phyloP scores from a whole-genome alignment of 2,797 vertebrate genomes.

The Amblyopsis hoosieri region DNA sequence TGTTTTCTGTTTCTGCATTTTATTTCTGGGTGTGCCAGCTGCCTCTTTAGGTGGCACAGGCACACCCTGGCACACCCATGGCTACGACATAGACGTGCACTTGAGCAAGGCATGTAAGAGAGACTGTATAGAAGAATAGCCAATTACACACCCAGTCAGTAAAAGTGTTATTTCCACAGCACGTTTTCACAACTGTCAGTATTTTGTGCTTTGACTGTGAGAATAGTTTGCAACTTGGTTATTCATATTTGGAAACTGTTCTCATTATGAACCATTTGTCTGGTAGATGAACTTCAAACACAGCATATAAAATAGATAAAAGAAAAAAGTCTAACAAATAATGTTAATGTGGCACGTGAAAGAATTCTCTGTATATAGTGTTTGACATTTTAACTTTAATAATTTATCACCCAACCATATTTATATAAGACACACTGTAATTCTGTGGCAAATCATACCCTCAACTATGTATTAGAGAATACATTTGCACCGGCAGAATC shows the following conservation, averaged over 20 bases:
- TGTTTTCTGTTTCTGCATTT: too few species aligned
- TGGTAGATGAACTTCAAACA: slow-evolving; percentile 1
- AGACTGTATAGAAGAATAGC: too few species aligned
- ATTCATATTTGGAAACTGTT: slow-evolving; percentile 21
- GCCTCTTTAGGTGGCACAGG: too few species aligned
- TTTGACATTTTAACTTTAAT: neutral
- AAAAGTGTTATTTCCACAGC: neutral
- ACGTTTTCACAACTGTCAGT: neutral
- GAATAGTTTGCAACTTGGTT: slow-evolving; percentile 1
- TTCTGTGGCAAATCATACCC: slow-evolving; percentile 34
- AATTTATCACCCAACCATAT: slow-evolving; percentile 13
- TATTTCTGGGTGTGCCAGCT: too few species aligned
- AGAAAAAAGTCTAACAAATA: neutral
- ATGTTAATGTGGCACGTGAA: slow-evolving; percentile 24
- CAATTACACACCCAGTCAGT: neutral
- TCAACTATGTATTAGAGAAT: slow-evolving; percentile 29
- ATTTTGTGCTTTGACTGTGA: neutral
- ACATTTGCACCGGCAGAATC: slow-evolving; percentile 22
- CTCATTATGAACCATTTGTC: slow-evolving; percentile 10
- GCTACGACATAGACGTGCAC: too few species aligned
- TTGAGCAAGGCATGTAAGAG: neutral
- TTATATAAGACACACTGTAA: slow-evolving; percentile 6
- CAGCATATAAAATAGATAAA: slow-evolving; percentile 7
- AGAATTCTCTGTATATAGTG: neutral
- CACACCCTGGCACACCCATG: too few species aligned